Evolutionary conservation across 2,797 vertebrate genomes (phyloP).

Genomic region (Hemitrygon akajei): DNA sequence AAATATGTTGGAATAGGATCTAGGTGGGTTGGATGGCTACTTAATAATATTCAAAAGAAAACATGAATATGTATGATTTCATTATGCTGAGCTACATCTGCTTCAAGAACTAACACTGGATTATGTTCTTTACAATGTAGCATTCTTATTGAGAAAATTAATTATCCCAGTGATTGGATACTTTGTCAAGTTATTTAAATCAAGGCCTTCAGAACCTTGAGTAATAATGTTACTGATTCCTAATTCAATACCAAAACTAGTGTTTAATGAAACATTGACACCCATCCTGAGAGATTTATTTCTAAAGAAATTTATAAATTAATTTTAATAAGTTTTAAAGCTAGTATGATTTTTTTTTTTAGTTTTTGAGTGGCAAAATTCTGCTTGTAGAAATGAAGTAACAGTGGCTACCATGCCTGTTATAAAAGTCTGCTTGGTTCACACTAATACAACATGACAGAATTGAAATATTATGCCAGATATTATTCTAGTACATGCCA

Average conservation of each 20-base stretch:
- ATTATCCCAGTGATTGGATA: conserved; percentile 4
- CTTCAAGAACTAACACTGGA: background rate
- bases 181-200: background rate
- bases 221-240: background rate
- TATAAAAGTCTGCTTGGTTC: background rate
- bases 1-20: background rate
- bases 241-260: conserved; percentile 14
- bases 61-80: conserved; percentile 11
- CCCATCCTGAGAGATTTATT: background rate
- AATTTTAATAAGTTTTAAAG: background rate
- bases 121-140: background rate
- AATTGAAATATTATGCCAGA: background rate
- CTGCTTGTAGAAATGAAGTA: background rate
- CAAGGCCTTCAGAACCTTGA: background rate
- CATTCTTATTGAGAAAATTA: background rate
- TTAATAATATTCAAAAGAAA: background rate
- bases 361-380: background rate
- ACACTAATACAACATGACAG: background rate
- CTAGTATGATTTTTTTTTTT: background rate
- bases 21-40: too few relatives aligned
- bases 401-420: background rate
- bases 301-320: background rate
- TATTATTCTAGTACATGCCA: background rate
- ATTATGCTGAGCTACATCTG: background rate
- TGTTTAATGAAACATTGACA: background rate